Base-by-base conservation (phyloP, 2,797 vertebrate genomes). In the Sitta carolinensis region DNA sequence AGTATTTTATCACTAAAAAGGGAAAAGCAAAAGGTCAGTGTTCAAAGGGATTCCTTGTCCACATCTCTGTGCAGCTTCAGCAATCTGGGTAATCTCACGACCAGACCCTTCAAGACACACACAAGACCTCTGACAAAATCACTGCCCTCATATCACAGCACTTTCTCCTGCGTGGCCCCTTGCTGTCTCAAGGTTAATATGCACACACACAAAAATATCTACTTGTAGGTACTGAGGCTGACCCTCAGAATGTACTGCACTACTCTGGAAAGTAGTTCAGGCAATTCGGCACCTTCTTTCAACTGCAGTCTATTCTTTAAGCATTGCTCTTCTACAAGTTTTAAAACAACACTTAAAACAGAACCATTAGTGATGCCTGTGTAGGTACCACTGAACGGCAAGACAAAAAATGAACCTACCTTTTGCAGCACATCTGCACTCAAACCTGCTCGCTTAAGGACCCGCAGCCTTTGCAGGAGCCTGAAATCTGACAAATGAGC, bases 1-100 rank as follows among this genome's bases (percentile, higher is more conserved):
- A 95, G 66, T 95, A 84, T 91, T 93, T 96, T 73, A 90, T 90
- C 70, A 36, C 51, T 62, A 79, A 84, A 88, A 95, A 91, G 59
- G 51, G 66, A 90, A 87, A 93, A 92, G 78, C 30, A 13, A 83
- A 91, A 96, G 94, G 94, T 94, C 67, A 17, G 55, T 11, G 48
- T 91, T 95, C 93, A 91, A 73, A 95, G 85, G 85, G 84, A 86
- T 84, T 89, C 84, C 90, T 88, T 63, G 74, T 66, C 83, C 4
- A 2, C 38, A 73, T 43, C 61, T 78, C 84, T 42, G 30, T 4
- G 36, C 82, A 85, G 26, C 79, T 92, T 93, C 88, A 90, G 84
- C 86, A 84, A 7, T 51, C 77, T 72, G 68, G 45, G 67, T 79
- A 82, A 91, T 67, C 94, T 93, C 83, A 81, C 73, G 69, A 94